Evolutionary conservation across 2,888 invertebrate species (phyloP), one percentile per base, ranked within the genome.

Genomic region (Drosophila suboccidentalis): DNA sequence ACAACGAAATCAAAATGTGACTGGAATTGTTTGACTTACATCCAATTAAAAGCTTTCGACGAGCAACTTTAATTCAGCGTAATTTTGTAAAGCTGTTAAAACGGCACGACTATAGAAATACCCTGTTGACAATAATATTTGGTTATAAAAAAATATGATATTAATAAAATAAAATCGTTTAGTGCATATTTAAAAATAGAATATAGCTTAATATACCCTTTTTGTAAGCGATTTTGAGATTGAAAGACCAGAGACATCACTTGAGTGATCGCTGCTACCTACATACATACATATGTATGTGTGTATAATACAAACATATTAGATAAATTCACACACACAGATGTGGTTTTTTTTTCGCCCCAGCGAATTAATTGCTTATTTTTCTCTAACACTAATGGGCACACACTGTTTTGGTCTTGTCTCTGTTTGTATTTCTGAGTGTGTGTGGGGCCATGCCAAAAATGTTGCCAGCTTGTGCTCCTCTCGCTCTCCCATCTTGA

Each of bases 341-440:
- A 17, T 64, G 22, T 51, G 43, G 29, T 39, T 59, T 63, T 63
- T 38, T 47, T 64, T 63, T 68, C 22, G 44, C 55, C 43, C 32
- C 55, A 61, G 39, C 43, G 34, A 70, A 60, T 78, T 82, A 73
- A 82, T 80, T 75, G 72, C 67, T 75, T 58, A 76, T 81, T 78
- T 81, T 72, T 55, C 54, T 67, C 82, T 53, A 76, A 76, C 59
- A 62, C 26, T 59, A 72, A 68, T 76, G 68, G 61, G 68, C 62
- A 76, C 71, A 76, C 64, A 76, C 68, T 62, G 59, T 55, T 71
- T 75, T 54, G 41, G 19, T 46, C 22, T 60, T 53, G 36, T 41
- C 9, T 62, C 41, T 43, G 47, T 57, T 29, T 64, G 51, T 55
- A 39, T 49, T 19, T 44, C 54, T 34, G 36, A 59, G 29, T 49